These are phyloP conservation scores for Hemiscyllium ocellatum DNA, from an alignment of 2,113 vertebrate genomes.

Conservation along the genomic window DNA sequence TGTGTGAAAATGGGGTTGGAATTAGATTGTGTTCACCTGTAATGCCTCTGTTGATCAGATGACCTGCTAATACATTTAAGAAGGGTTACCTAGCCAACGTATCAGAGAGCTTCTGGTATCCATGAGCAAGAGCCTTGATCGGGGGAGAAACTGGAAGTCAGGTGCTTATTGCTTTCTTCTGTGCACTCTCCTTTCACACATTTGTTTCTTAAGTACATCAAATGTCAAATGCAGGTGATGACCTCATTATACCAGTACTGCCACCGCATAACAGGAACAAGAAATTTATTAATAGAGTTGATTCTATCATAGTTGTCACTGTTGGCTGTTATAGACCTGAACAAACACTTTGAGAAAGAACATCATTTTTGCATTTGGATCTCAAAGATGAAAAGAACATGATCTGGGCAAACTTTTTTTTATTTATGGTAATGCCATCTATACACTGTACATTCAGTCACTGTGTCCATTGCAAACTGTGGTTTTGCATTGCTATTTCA, in stretches of 20 bases:
- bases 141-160: not conserved
- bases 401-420: conserved; percentile 81
- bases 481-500: conserved; percentile 91
- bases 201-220: not conserved
- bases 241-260: not conserved
- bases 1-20: not conserved
- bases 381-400: conserved; percentile 29
- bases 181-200: not conserved
- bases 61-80: not conserved
- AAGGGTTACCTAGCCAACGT: not conserved
- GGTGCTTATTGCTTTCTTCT: not conserved
- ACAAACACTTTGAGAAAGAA: not conserved
- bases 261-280: not conserved
- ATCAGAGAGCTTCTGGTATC: not conserved
- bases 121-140: not conserved
- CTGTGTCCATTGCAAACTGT: conserved; percentile 57
- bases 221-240: not conserved
- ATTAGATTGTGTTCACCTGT: not conserved
- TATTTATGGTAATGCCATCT: conserved; percentile 91
- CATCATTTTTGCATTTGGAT: not conserved
- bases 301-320: not conserved
- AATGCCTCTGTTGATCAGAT: not conserved
- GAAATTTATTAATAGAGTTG: not conserved
- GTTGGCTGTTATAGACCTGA: no score
- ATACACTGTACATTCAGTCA: conserved; percentile 97